These are phyloP conservation scores for Tuberolachnus salignus DNA, from an alignment of 2,888 invertebrate genomes.

Conservation along the genomic window DNA sequence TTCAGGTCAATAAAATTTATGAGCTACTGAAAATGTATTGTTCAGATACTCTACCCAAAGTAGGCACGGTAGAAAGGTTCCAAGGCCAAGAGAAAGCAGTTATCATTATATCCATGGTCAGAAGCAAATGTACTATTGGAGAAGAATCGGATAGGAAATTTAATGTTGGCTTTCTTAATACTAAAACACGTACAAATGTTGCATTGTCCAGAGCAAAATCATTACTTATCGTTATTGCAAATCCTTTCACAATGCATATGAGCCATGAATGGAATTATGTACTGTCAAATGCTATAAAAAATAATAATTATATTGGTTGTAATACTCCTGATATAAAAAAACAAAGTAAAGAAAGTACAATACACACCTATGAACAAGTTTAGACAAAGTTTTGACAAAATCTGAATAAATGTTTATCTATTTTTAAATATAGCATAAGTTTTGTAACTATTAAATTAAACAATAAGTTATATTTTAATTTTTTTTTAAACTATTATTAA, in stretches of 20 bases:
- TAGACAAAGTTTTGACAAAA: too few species aligned
- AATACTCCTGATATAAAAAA: not conserved
- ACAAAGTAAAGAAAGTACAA: too few species aligned
- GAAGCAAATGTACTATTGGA: slow-evolving; percentile 62
- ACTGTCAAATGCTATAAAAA: not conserved
- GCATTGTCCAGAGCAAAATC: slow-evolving; percentile 84
- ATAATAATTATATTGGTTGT: slow-evolving; percentile 39
- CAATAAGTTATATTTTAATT: too few species aligned
- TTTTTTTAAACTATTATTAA: too few species aligned
- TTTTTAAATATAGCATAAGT: too few species aligned
- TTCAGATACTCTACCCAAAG: slow-evolving; percentile 66
- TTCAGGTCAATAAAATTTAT: slow-evolving; percentile 71
- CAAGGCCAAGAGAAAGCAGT: slow-evolving; percentile 81
- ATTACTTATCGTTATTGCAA: slow-evolving; percentile 80
- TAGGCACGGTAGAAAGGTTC: slow-evolving; percentile 85
- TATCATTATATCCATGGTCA: slow-evolving; percentile 75
- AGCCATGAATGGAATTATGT: not conserved
- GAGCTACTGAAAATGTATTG: slow-evolving; percentile 66
- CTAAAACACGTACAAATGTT: slow-evolving; percentile 84
- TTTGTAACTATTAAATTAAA: too few species aligned
- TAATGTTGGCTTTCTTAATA: slow-evolving; percentile 74
- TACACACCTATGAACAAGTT: too few species aligned
- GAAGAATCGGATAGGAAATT: slow-evolving; percentile 61
- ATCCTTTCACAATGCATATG: slow-evolving; percentile 66
- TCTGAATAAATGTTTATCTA: too few species aligned